Conservation (phyloP, 2,888 invertebrate genomes). For the Cataglyphis albicans region DNA sequence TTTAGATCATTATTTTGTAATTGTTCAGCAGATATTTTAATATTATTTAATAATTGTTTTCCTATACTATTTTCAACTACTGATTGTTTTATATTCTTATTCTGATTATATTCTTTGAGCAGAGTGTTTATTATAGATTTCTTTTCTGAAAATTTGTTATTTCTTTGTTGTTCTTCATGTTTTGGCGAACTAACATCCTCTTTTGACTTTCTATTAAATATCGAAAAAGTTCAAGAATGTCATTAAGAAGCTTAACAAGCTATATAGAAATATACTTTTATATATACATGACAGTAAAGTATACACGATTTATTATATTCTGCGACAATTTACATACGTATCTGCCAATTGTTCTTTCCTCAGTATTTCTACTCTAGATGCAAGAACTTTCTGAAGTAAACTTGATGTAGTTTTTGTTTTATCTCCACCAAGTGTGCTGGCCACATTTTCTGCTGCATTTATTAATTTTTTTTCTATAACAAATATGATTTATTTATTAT, state of each 20-base stretch:
- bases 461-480: conserved; percentile 85
- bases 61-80: conserved; percentile 23
- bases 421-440: conserved; percentile 90
- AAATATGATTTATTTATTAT: conserved; percentile 21
- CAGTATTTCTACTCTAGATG: conserved; percentile 7
- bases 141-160: neutral
- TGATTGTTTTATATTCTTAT: neutral
- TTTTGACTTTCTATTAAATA: neutral
- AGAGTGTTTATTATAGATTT: conserved; percentile 27
- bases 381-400: conserved; percentile 89
- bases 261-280: neutral
- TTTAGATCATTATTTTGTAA: neutral
- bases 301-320: neutral
- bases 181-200: neutral
- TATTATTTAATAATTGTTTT: neutral
- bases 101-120: conserved; percentile 8
- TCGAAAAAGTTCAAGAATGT: neutral
- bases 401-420: conserved; percentile 91
- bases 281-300: neutral
- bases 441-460: conserved; percentile 91
- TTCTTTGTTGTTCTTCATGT: neutral
- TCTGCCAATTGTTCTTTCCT: neutral
- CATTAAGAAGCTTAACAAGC: neutral
- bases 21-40: neutral
- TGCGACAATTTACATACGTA: conserved; percentile 7